Percentiles rank a stretch among this genome's conserved stretches.
Evolutionary conservation across 2,888 invertebrate genomes (phyloP).

Genomic region (Epistrophella euchroma): DNA sequence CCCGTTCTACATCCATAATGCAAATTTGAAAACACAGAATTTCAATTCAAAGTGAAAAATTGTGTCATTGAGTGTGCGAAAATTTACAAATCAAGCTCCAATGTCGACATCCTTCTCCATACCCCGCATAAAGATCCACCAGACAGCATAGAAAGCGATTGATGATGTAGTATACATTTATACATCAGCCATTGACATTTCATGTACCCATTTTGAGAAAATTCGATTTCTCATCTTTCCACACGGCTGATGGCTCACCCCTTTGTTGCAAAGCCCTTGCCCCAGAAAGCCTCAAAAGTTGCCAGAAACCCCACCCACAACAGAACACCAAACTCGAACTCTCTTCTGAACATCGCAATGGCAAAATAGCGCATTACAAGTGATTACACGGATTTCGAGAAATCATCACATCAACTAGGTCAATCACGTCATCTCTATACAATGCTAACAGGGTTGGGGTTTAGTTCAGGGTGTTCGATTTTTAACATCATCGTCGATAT

Average conservation of each 20-base stretch:
- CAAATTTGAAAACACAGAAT: slow-evolving; percentile 61
- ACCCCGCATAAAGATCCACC: neutral
- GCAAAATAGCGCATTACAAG: slow-evolving; percentile 72
- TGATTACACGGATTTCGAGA: slow-evolving; percentile 72
- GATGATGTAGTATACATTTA: slow-evolving; percentile 15
- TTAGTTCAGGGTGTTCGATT: slow-evolving; percentile 4
- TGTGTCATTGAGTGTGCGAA: slow-evolving; percentile 65
- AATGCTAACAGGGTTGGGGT: neutral
- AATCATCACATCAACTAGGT: slow-evolving; percentile 74
- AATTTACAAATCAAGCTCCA: slow-evolving; percentile 69
- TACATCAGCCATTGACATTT: slow-evolving; percentile 58
- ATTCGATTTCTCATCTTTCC: slow-evolving; percentile 59
- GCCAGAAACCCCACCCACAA: neutral
- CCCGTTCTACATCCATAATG: slow-evolving; percentile 33
- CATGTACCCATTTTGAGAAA: slow-evolving; percentile 61
- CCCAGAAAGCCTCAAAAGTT: slow-evolving; percentile 34
- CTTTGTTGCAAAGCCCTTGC: slow-evolving; percentile 4
- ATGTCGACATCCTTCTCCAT: slow-evolving; percentile 44
- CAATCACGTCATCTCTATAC: slow-evolving; percentile 57
- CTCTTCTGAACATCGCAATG: slow-evolving; percentile 35
- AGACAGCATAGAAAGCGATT: slow-evolving; percentile 15
- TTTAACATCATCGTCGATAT: slow-evolving; percentile 6
- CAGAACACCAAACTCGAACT: neutral
- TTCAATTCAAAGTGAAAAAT: slow-evolving; percentile 73
- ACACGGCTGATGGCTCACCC: slow-evolving; percentile 19